These are phyloP conservation scores for Arremon brunneinucha DNA, from an alignment of 2,797 vertebrate genomes.

Conservation along the genomic window DNA sequence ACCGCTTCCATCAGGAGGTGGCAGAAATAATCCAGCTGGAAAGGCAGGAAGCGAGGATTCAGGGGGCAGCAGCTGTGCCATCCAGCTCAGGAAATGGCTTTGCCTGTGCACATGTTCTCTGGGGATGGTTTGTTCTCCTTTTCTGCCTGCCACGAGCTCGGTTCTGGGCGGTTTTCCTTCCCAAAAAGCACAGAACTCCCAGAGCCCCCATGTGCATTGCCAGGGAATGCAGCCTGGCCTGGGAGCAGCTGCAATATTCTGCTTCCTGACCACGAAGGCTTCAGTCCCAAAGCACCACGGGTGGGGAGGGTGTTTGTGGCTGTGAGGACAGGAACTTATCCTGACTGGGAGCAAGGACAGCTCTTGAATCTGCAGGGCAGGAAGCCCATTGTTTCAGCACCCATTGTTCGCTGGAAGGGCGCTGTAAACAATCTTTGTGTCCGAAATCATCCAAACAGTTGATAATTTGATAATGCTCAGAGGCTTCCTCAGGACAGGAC, in stretches of 20 bases:
- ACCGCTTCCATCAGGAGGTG: background rate
- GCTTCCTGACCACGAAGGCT: background rate
- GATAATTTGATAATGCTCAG: background rate
- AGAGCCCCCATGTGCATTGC: accelerated
- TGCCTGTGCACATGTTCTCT: background rate
- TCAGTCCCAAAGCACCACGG: background rate
- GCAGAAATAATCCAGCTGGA: background rate
- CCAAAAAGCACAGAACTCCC: background rate
- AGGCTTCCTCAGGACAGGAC: slow-evolving; percentile 41
- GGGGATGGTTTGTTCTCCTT: background rate
- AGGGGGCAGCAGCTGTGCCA: background rate
- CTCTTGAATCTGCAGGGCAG: background rate
- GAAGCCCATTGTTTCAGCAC: slow-evolving; percentile 45
- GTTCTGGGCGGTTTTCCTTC: background rate
- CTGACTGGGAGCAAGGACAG: background rate
- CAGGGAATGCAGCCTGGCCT: background rate
- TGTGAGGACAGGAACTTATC: background rate
- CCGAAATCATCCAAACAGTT: background rate
- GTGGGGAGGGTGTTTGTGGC: background rate
- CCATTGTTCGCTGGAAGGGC: background rate
- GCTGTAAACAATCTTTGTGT: slow-evolving; percentile 23
- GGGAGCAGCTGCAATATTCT: accelerated
- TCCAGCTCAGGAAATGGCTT: background rate
- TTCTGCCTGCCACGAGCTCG: background rate
- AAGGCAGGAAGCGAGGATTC: background rate